phyloP scores from a whole-genome alignment of 2,113 vertebrate genomes.

The Cyrtonyx montezumae region DNA sequence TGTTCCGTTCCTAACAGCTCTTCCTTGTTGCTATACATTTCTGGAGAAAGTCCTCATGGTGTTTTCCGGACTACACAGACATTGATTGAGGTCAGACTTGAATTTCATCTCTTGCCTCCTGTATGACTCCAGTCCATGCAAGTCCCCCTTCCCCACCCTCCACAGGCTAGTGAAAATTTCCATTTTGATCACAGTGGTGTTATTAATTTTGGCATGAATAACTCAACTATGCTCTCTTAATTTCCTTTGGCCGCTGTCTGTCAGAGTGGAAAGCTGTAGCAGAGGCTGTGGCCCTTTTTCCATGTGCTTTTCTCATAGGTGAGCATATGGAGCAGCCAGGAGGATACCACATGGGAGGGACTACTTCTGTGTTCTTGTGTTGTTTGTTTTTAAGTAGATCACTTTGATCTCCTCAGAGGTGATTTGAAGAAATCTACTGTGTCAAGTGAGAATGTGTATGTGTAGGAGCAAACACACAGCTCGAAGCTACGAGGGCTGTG shows the following conservation, averaged over 20 bases:
- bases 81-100: not conserved
- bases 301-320: not conserved
- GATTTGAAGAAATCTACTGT: not conserved
- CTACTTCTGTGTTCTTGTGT: not conserved
- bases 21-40: not conserved
- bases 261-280: not conserved
- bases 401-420: not conserved
- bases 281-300: not conserved
- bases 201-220: not conserved
- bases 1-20: conserved; percentile 1
- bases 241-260: conserved; percentile 37
- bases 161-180: conserved; percentile 14
- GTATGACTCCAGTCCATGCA: not conserved
- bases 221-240: not conserved
- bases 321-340: not conserved
- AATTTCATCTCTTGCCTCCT: conserved; percentile 1
- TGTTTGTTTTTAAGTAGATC: not conserved
- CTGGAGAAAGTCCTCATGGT: conserved; percentile 28
- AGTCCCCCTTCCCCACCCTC: conserved; percentile 1
- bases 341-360: not conserved
- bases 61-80: not conserved
- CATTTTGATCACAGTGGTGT: not conserved
- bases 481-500: not conserved
- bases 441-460: not conserved
- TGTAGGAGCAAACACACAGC: not conserved